Evolutionary conservation across 2,113 vertebrate species (phyloP).

Genomic region (Prietella phreatophila): DNA sequence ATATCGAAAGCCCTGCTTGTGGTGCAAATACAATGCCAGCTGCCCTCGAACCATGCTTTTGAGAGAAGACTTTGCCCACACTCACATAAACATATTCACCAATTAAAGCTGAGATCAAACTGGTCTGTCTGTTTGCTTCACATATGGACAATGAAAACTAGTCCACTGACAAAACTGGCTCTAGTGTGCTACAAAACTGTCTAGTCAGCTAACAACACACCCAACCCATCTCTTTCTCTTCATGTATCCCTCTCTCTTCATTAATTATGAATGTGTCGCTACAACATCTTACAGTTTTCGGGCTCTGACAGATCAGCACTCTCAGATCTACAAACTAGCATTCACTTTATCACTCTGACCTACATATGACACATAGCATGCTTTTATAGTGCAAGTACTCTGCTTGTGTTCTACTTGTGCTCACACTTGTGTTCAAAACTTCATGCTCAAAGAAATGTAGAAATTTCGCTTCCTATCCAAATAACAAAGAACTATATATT

Average conservation of each 20-base stretch:
- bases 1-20: constrained; percentile 1
- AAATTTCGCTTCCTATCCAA: background rate
- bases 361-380: constrained; percentile 12
- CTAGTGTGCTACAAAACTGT: constrained; percentile 36
- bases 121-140: constrained; percentile 18
- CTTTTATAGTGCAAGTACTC: background rate
- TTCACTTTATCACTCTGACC: constrained; percentile 38
- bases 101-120: constrained; percentile 5
- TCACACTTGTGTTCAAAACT: background rate
- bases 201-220: constrained; percentile 39
- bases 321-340: constrained; percentile 17
- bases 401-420: background rate
- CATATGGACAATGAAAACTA: constrained; percentile 34
- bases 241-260: constrained; percentile 22
- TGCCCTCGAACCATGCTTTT: background rate
- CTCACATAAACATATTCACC: background rate
- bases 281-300: constrained; percentile 37
- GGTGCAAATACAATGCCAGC: background rate
- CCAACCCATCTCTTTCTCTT: constrained; percentile 38
- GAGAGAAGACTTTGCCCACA: background rate
- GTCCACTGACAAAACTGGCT: background rate
- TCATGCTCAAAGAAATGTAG: background rate
- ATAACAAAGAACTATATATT: background rate
- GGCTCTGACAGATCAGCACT: constrained; percentile 39
- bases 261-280: constrained; percentile 51